phyloP scores from a whole-genome alignment of 2,113 vertebrate genomes.

The Eptesicus fuscus region DNA sequence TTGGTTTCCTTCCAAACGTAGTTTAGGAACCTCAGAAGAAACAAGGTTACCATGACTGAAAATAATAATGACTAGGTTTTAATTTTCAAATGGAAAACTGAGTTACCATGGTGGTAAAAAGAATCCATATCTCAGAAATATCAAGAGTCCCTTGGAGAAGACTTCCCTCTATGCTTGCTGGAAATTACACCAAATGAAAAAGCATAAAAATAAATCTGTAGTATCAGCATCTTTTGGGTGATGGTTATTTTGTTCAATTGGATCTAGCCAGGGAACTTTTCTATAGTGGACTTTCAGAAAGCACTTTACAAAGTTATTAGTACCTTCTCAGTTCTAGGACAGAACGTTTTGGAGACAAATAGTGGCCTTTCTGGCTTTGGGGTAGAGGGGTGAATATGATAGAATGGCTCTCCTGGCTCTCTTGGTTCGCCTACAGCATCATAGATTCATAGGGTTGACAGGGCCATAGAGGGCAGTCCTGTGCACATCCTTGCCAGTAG shows the following conservation, averaged over 20 bases:
- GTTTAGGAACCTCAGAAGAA: background rate
- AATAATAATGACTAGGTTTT: background rate
- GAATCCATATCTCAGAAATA: background rate
- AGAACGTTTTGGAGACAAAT: background rate
- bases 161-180: background rate
- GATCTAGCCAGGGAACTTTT: background rate
- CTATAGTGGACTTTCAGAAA: background rate
- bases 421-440: background rate
- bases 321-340: background rate
- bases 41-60: background rate
- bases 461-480: background rate
- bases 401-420: background rate
- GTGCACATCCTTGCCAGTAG: background rate
- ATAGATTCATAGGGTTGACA: background rate
- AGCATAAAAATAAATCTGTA: background rate
- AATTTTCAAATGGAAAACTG: constrained; percentile 2
- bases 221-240: background rate
- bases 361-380: background rate
- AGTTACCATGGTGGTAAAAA: background rate
- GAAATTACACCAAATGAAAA: constrained; percentile 6
- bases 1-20: constrained; percentile 5
- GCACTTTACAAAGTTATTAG: background rate
- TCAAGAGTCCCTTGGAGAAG: background rate
- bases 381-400: background rate
- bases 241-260: background rate